phyloP scores from a whole-genome alignment of 1,140 invertebrate genomes.

The Pseudomyrmex concolor region DNA sequence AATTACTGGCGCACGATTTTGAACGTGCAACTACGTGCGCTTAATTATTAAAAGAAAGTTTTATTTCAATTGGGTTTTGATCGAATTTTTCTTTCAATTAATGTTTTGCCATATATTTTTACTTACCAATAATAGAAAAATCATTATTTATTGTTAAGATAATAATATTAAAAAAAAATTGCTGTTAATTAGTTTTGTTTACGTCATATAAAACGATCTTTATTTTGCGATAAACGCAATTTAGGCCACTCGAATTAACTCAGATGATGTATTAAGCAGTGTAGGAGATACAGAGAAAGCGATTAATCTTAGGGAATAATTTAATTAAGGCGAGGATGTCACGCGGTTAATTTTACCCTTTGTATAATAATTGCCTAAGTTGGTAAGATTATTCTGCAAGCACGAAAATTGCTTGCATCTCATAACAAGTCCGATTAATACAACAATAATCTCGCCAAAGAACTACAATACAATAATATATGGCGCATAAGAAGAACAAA shows the following conservation, averaged over 20 bases:
- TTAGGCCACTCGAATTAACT: conserved; percentile 38
- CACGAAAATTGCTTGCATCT: conserved; percentile 56
- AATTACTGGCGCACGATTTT: neutral
- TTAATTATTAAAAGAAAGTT: conserved; percentile 12
- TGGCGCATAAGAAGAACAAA: neutral
- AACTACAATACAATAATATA: conserved; percentile 20
- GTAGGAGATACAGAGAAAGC: conserved; percentile 36
- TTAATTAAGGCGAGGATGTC: conserved; percentile 59
- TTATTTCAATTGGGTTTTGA: neutral
- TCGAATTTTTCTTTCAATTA: neutral
- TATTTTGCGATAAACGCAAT: conserved; percentile 35
- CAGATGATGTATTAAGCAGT: conserved; percentile 55
- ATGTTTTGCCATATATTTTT: neutral
- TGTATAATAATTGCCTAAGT: conserved; percentile 56
- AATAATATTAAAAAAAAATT: conserved; percentile 19
- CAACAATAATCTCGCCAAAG: conserved; percentile 38
- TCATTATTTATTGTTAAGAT: neutral
- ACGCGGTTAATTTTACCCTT: conserved; percentile 60
- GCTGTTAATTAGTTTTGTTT: neutral
- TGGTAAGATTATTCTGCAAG: conserved; percentile 56
- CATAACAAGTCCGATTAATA: conserved; percentile 54
- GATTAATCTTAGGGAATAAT: conserved; percentile 60
- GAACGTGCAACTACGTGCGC: neutral
- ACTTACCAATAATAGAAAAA: neutral
- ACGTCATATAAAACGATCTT: conserved; percentile 2